Base-by-base conservation (phyloP, 2,797 vertebrate species). In the Sciurus vulgaris region DNA sequence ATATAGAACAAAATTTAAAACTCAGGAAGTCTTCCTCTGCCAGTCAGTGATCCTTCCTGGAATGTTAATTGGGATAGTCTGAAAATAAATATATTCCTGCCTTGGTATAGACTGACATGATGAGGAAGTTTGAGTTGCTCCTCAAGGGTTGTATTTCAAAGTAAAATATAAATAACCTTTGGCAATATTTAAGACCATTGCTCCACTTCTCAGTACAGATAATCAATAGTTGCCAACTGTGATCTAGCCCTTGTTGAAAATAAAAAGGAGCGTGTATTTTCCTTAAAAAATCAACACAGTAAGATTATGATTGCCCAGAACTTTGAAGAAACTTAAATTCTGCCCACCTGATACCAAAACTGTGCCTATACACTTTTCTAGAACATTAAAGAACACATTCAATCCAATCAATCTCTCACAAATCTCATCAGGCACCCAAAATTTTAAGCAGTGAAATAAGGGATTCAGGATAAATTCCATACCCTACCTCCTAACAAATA, bases 111-210 rank as follows among this genome's bases (percentile, higher is more conserved):
- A 89, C 15, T 1, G 11, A 59, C 44, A 91, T 28, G 44, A 78
- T 63, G 84, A 94, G 38, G 33, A 93, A 86, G 28, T 49, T 5
- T 72, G 72, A 67, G 35, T 35, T 87, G 61, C 47, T 89, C 22
- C 41, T 73, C 44, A 70, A 82, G 41, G 70, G 44, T 61, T 94
- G 82, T 86, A 89, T 86, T 94, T 94, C 89, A 95, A 96, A 96
- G 91, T 87, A 77, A 97, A 95, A 92, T 91, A 92, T 65, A 94
- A 96, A 85, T 95, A 91, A 93, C 72, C 72, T 88, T 81, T 85
- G 91, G 85, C 83, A 96, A 86, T 89, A 94, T 92, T 95, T 94
- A 94, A 95, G 74, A 93, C 22, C 44, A 65, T 4, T 44, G 51
- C 12, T 96, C 38, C 15, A 85, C 44, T 91, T 77, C 49, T 85